Base-by-base conservation (phyloP, 2,113 vertebrate genomes). In the Pelobates fuscus region DNA sequence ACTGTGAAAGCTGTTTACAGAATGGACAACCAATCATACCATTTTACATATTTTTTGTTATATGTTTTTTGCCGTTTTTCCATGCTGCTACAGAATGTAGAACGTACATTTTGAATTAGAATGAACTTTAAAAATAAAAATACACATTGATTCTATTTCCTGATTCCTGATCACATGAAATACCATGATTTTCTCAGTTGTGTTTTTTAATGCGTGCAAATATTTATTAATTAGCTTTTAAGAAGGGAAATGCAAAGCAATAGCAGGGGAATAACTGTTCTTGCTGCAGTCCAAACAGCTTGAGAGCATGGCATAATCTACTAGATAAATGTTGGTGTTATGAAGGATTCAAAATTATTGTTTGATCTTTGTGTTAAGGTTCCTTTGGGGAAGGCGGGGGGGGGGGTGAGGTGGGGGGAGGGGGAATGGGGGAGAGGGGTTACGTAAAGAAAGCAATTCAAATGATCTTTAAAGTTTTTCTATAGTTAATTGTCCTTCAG, bases 81-180 rank as follows among this genome's bases (percentile, higher is more conserved):
- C 96, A 99, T 99, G 96, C 96, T 95, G 94, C 93, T 96, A 98
- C 91, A 96, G 93, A 93, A 95, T 91, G 92, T 93, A 89, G 88
- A 90, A 86, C 89, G 89, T 90, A 90, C 29, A 55, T 52, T 44
- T n/a, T 49, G 58, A 32, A 21, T 63, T 54, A 59, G 59, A 91
- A 71, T 29, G 18, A 71, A 49, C 21, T 21, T 55, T 54, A 55
- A 37, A 62, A 49, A 18, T 37, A 10, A 12, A 58, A 46, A 65
- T 44, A 49, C 24, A 68, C 66, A 32, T 15, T 17, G 10, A 27
- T 25, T 69, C 52, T 30, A 44, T 59, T 59, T 70, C 54, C 55
- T 27, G 67, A 43, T 43, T n/a, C 15, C 67, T n/a, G 7, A 26
- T 57, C 67, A 2, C 8, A 32, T 37, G 14, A 1, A 20, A 27